These are phyloP conservation scores for Sminthurinus aureus DNA, from an alignment of 2,888 invertebrate genomes.

Conservation along the genomic window DNA sequence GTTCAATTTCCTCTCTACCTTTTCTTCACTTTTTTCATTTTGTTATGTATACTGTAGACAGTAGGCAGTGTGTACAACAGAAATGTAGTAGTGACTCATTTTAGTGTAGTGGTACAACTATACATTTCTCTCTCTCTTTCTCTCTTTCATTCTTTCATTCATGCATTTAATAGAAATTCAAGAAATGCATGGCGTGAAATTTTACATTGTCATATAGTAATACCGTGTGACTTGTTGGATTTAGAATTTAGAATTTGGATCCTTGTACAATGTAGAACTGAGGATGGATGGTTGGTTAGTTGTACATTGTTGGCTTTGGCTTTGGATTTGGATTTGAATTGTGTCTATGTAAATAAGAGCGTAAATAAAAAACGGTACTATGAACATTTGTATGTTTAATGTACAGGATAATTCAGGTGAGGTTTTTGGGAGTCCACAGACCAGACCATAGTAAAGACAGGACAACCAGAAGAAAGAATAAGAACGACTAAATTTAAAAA, in stretches of 20 bases:
- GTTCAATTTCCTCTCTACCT: background rate
- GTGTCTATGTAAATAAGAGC: background rate
- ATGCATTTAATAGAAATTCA: conserved; percentile 6
- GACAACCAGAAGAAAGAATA: background rate
- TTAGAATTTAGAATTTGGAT: too few relatives aligned
- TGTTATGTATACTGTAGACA: too few relatives aligned
- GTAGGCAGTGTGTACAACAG: background rate
- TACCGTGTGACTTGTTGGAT: background rate
- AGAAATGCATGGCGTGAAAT: conserved; percentile 20
- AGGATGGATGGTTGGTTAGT: too few relatives aligned
- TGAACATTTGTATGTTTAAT: too few relatives aligned
- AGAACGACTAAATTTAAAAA: too few relatives aligned
- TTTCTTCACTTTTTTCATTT: background rate
- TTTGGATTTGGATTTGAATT: background rate
- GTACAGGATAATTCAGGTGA: conserved; percentile 1
- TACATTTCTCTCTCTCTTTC: background rate
- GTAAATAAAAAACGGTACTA: background rate
- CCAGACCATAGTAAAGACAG: background rate
- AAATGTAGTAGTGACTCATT: background rate
- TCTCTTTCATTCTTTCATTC: background rate
- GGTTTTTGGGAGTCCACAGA: background rate
- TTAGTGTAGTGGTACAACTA: background rate
- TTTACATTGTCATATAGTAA: conserved; percentile 16
- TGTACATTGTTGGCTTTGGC: background rate
- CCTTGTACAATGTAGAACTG: too few relatives aligned